phyloP scores from a whole-genome alignment of 2,888 invertebrate genomes.

The Caenorhabditis parvicauda region DNA sequence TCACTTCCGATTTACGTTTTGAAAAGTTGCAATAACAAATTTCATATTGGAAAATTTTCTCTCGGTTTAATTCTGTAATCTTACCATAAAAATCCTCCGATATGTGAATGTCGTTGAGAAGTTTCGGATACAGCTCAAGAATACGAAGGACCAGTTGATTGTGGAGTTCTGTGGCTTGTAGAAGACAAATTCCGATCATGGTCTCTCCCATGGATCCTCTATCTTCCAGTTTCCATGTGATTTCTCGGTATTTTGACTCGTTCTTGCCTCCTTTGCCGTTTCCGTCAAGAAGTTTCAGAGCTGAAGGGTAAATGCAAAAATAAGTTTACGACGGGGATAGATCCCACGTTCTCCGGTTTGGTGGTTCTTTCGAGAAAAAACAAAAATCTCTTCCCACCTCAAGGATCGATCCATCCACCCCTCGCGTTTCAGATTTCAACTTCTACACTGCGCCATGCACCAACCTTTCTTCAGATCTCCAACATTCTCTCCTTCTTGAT shows the following conservation, averaged over 20 bases:
- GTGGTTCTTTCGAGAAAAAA: too few species aligned
- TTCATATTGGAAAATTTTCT: background rate
- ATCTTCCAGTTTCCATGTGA: slow-evolving; percentile 41
- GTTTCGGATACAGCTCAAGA: slow-evolving; percentile 85
- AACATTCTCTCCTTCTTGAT: slow-evolving; percentile 42
- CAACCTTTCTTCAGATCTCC: slow-evolving; percentile 47
- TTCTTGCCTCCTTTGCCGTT: slow-evolving; percentile 46
- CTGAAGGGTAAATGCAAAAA: too few species aligned
- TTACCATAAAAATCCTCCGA: slow-evolving; percentile 94
- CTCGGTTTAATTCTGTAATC: slow-evolving; percentile 6
- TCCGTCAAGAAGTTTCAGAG: slow-evolving; percentile 52
- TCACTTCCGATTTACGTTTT: too few species aligned
- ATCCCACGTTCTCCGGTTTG: background rate
- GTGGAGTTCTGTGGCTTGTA: slow-evolving; percentile 78
- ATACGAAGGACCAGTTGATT: slow-evolving; percentile 88
- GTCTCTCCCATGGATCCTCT: slow-evolving; percentile 77
- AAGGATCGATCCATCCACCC: background rate
- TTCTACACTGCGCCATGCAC: slow-evolving; percentile 7
- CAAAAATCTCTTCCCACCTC: background rate
- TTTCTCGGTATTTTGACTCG: slow-evolving; percentile 71
- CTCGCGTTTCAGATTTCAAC: background rate
- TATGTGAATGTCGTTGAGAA: slow-evolving; percentile 92
- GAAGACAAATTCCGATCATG: slow-evolving; percentile 79
- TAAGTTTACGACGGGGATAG: slow-evolving; percentile 1
- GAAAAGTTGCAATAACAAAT: too few species aligned